A percentile compares a stretch with the other conserved stretches of the same genome.
These are phyloP conservation scores for Drosophila insularis DNA, from an alignment of 1,140 invertebrate genomes.

Conservation along the genomic window DNA sequence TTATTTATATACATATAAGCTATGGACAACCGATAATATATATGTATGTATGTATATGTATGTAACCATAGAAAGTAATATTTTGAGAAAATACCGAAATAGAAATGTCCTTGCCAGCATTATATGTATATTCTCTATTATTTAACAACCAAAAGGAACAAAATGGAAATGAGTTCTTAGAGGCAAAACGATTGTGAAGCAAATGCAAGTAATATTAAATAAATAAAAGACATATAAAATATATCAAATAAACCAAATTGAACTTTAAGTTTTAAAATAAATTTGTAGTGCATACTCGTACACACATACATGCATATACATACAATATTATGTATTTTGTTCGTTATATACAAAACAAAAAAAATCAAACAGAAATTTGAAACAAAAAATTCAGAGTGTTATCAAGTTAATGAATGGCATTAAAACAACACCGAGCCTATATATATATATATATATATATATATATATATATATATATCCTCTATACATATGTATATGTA, in stretches of 20 bases:
- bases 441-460: constrained; percentile 51
- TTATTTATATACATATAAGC: constrained; percentile 3
- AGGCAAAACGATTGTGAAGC: constrained; percentile 42
- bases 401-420: constrained; percentile 58
- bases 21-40: constrained; percentile 17
- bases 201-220: constrained; percentile 4
- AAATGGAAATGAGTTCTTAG: constrained; percentile 26
- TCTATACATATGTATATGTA: constrained; percentile 58
- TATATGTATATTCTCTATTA: constrained; percentile 29
- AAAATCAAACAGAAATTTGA: constrained; percentile 1
- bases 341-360: constrained; percentile 56
- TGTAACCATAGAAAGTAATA: constrained; percentile 25
- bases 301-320: constrained; percentile 20
- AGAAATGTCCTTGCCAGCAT: constrained; percentile 56
- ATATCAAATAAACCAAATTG: constrained; percentile 60
- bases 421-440: constrained; percentile 25
- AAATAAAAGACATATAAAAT: not conserved
- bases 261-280: constrained; percentile 74
- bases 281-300: constrained; percentile 49
- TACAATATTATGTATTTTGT: constrained; percentile 57
- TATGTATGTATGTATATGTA: not conserved
- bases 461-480: constrained; percentile 52
- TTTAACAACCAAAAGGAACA: constrained; percentile 15
- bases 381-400: constrained; percentile 48
- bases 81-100: constrained; percentile 39